A percentile compares a stretch with the other conserved stretches of the same genome.
phyloP scores from a whole-genome alignment of 2,888 invertebrate genomes.

The Netelia inedita region DNA sequence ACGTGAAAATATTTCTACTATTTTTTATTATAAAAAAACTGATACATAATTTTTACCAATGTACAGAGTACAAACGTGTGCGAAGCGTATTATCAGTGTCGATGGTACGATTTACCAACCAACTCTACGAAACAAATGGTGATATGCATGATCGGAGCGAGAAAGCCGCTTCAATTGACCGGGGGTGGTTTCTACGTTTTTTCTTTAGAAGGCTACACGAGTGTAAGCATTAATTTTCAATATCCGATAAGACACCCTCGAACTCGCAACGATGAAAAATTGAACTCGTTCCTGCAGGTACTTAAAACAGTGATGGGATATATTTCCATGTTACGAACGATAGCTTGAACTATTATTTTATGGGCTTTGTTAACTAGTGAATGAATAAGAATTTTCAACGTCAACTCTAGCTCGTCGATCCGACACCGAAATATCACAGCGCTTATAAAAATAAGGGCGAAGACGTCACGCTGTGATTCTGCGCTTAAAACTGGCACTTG shows the following conservation, averaged over 20 bases:
- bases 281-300: constrained; percentile 62
- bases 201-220: constrained; percentile 86
- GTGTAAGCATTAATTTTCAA: constrained; percentile 81
- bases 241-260: no score
- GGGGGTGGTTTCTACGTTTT: constrained; percentile 87
- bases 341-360: constrained; percentile 34
- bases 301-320: constrained; percentile 66
- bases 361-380: background rate
- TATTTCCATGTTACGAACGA: constrained; percentile 62
- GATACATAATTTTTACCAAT: background rate
- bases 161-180: constrained; percentile 85
- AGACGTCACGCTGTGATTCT: no score
- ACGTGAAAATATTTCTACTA: background rate
- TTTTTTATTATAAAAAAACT: no score
- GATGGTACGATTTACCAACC: constrained; percentile 86
- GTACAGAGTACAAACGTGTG: constrained; percentile 85
- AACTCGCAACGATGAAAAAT: background rate
- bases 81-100: constrained; percentile 86
- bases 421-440: no score
- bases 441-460: no score
- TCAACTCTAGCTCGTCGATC: no score
- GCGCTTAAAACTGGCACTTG: no score
- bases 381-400: no score
- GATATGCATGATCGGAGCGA: constrained; percentile 86
- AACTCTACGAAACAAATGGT: constrained; percentile 84